A percentile compares a stretch with the other conserved stretches of the same genome.
Evolutionary conservation across 2,888 invertebrate genomes (phyloP).

Genomic region (Melikaiella ostensackeni): DNA sequence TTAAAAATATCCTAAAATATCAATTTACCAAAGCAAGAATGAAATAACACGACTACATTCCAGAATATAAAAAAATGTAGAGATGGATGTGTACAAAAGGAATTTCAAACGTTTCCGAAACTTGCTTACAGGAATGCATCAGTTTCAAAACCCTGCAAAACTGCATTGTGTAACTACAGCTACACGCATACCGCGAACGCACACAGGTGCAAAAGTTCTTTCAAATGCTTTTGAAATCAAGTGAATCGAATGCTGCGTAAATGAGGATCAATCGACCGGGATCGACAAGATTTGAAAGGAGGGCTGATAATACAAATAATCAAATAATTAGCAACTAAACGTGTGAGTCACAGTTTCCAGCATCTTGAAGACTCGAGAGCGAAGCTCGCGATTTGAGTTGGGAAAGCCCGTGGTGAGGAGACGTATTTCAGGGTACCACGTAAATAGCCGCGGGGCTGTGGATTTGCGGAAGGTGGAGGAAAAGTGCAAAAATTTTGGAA

Average conservation of each 20-base stretch:
- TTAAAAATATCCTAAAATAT: background rate
- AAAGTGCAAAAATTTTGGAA: conserved; percentile 28
- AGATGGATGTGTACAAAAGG: background rate
- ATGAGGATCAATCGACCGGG: conserved; percentile 16
- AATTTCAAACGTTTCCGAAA: conserved; percentile 16
- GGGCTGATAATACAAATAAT: background rate
- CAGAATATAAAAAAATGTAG: conserved; percentile 21
- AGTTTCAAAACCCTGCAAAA: conserved; percentile 33
- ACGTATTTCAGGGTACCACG: conserved; percentile 33
- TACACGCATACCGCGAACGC: conserved; percentile 18
- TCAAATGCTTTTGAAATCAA: conserved; percentile 36
- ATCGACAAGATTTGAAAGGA: conserved; percentile 1
- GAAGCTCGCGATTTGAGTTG: conserved; percentile 21
- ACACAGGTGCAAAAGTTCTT: conserved; percentile 30
- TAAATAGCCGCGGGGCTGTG: conserved; percentile 38
- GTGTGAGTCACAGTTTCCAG: background rate
- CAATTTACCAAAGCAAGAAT: background rate
- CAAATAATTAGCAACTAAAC: background rate
- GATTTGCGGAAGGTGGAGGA: conserved; percentile 37
- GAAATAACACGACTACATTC: background rate
- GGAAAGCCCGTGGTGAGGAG: conserved; percentile 34
- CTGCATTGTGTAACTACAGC: conserved; percentile 38
- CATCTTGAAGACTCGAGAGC: background rate
- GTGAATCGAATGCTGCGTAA: conserved; percentile 1
- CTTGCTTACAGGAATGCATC: conserved; percentile 28